Base-by-base conservation (phyloP, 2,797 vertebrate species). In the Brachymystax lenok region DNA sequence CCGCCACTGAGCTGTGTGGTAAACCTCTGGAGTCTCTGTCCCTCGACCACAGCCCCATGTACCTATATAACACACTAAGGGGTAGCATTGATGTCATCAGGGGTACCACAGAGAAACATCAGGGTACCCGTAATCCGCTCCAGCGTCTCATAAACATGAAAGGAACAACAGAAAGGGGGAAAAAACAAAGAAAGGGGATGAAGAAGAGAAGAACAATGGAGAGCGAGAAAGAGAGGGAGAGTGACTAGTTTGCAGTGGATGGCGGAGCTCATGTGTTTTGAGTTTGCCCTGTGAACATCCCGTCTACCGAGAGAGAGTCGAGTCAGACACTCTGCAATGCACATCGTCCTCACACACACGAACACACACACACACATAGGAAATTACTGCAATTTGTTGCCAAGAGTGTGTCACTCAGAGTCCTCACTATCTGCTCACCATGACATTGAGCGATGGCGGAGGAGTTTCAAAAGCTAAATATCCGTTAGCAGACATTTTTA, bases 1-100 rank as follows among this genome's bases (percentile, higher is more conserved):
- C 90, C 92, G 92, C 85, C 83, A 74, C 81, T 85, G 87, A 86
- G 87, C 85, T 81, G 84, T 91, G 90, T 77, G 91, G 91, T 91
- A 84, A 91, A 90, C 90, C 90, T 86, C 89, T 88, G 87, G 91
- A 92, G 92, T 84, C 92, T 86, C 10, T 30, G 89, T 91, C 40
- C 90, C 90, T 61, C 89, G 86, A 78, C 28, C 71, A 13, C 24
- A 19, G 24, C 54, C 51, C 28, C 19, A 71, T 90, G 88, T 91
- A 91, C 91, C 91, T 92, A 91, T 87, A 88, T 85, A 90, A 89
- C 91, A n/a, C 89, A 83, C 90, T 83, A 91, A 88, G 90, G 91
- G 89, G 90, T 83, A 77, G 28, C 28, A 2, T 16, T 30, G 70
- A 52, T 85, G 82, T 70, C 72, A 82, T 0, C 79, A 87, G 82